Base-by-base conservation (phyloP, 2,888 invertebrate species). In the Maniola hyperantus region DNA sequence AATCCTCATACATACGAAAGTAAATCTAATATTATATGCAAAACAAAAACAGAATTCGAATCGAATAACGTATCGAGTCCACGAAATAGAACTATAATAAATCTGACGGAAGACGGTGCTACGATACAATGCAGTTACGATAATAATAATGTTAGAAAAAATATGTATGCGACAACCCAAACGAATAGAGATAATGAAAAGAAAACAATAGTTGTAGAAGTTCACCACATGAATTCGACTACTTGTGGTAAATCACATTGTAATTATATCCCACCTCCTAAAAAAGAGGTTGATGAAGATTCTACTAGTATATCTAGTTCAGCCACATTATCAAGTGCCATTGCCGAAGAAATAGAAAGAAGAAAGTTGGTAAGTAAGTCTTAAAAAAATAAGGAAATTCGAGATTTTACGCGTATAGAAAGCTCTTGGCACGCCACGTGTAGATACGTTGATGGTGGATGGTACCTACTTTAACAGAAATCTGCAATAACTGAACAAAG, bases 191-290 rank as follows among this genome's bases (percentile, higher is more conserved):
- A 87, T 65, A 87, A 78, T 70, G 91, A 93, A 34, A 91, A 92
- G 69, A 96, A 96, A 83, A 95, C 95, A 20, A 95, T 96, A 66
- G 94, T 95, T 33, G 96, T 96, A 8, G 96, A 96, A 83, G 96
- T 96, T n/a, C 96, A 96, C 69, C 91, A 92, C 67, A 84, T 84
- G 51, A 88, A 83, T 68, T 79, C 81, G 5, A 74, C 83, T 11
- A 72, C 82, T 0, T 89, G 89, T 74, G 82, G 81, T n/a, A 88
- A 88, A 71, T 73, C 79, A 6, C 82, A 80, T 60, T 87, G 85
- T 71, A 84, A 80, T 67, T 85, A 81, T 66, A 83, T 84, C 51
- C 84, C 85, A 60, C 87, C 89, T 7, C 57, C 69, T 44, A 82
- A 79, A 69, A 83, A 81, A 59, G 86, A 89, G 62, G 71, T 74